Evolutionary conservation across 2,113 vertebrate species (phyloP), one percentile per base, ranked within the genome.

Genomic region (Carlito syrichta): DNA sequence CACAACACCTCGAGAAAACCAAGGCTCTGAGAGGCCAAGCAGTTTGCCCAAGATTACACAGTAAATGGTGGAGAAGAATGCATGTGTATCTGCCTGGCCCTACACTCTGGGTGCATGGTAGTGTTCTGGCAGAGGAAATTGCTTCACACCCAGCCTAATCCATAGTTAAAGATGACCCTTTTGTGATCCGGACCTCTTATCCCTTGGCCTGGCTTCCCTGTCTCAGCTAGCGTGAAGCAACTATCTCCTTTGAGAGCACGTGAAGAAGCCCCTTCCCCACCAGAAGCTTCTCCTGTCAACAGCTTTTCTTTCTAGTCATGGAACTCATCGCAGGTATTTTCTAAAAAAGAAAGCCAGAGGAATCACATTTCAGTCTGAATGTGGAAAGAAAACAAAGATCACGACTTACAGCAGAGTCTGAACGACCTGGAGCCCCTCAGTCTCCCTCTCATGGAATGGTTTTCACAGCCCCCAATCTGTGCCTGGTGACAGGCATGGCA

Each of bases 301-400:
- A 95, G 91, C 94, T 98, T 98, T 98, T 98, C 93, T 97, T 97
- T 89, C 83, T 83, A 69, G 9, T 85, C 77, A 88, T 89, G 87
- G 90, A 92, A 93, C 94, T 95, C 91, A 96, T 96, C 54, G 9
- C 85, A 95, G 96, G 97, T 97, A 97, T 96, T 97, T 97, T 97
- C 95, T 86, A 79, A 93, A 96, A 97, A 89, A 97, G 83, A 96
- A 97, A 98, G 94, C 91, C 91, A 71, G 83, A 30, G 95, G 97
- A 96, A 91, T 97, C 98, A 97, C 96, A 85, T 98, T 98, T 98
- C 97, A 96, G 95, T 96, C 82, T 96, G 96, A 97, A 93, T 95
- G 96, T 96, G 89, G 96, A 96, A 88, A 77, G 96, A 87, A 97
- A 97, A 97, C 97, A 97, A 95, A 98, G 97, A 83, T 86, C 92